phyloP scores from a whole-genome alignment of 2,797 vertebrate species.

The Notolepis coatsorum region DNA sequence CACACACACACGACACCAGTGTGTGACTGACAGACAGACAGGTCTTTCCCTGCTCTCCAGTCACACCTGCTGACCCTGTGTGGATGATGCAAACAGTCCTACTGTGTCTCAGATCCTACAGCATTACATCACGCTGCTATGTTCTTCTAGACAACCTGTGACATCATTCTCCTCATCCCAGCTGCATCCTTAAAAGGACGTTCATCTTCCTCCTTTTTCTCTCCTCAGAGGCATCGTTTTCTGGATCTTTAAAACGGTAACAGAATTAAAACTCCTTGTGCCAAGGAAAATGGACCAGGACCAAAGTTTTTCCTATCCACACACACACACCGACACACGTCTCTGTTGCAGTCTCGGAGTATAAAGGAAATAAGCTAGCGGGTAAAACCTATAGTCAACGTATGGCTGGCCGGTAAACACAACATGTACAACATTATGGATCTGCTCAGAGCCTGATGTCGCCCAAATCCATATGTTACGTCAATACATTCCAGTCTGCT shows the following conservation, averaged over 20 bases:
- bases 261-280: slow-evolving; percentile 40
- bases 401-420: too few relatives aligned
- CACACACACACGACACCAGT: too few relatives aligned
- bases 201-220: slow-evolving; percentile 38
- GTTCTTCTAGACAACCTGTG: slow-evolving; percentile 34
- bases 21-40: too few relatives aligned
- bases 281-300: slow-evolving; percentile 52
- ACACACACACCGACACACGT: slow-evolving; percentile 17
- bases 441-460: too few relatives aligned
- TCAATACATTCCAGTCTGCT: too few relatives aligned
- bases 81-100: not conserved
- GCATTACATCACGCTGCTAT: slow-evolving; percentile 51
- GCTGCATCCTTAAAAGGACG: slow-evolving; percentile 73
- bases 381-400: slow-evolving; percentile 26
- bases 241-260: slow-evolving; percentile 45
- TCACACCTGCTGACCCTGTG: too few relatives aligned
- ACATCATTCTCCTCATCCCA: slow-evolving; percentile 49
- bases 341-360: not conserved
- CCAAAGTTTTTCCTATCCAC: slow-evolving; percentile 23
- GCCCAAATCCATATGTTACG: too few relatives aligned
- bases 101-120: slow-evolving; percentile 20
- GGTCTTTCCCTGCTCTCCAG: too few relatives aligned
- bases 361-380: slow-evolving; percentile 34
- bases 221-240: slow-evolving; percentile 50
- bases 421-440: too few relatives aligned